These are phyloP conservation scores for Drosophila repletoides DNA, from an alignment of 1,140 invertebrate species.

Conservation along the genomic window DNA sequence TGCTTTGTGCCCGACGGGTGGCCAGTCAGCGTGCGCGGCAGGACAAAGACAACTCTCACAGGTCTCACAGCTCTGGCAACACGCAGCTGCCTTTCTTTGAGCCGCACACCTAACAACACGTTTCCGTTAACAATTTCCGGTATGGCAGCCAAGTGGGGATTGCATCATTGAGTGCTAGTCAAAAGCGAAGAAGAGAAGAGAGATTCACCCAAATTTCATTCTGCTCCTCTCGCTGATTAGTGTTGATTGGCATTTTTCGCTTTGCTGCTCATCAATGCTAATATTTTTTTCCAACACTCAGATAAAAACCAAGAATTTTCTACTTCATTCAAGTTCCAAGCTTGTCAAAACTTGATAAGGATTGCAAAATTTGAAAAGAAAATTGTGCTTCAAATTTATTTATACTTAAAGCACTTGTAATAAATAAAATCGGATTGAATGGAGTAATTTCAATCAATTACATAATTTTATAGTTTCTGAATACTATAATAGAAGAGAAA, in stretches of 20 bases:
- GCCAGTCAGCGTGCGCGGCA: neutral
- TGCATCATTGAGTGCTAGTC: constrained; percentile 62
- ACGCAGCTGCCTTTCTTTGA: constrained; percentile 35
- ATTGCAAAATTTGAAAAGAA: too few species aligned
- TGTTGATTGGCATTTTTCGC: constrained; percentile 81
- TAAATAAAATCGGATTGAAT: too few species aligned
- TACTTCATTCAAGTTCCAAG: too few species aligned
- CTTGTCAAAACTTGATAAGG: too few species aligned
- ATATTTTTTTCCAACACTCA: constrained; percentile 61
- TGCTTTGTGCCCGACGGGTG: constrained; percentile 28
- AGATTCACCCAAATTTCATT: constrained; percentile 48
- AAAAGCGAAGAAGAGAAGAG: neutral
- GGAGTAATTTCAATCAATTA: too few species aligned
- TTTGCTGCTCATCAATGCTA: constrained; percentile 81
- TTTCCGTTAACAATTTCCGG: constrained; percentile 74
- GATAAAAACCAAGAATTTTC: too few species aligned
- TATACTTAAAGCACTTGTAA: too few species aligned
- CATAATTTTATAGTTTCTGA: too few species aligned
- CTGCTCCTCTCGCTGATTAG: constrained; percentile 68
- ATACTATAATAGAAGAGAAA: too few species aligned
- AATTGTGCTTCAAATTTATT: too few species aligned
- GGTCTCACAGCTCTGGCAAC: too few species aligned
- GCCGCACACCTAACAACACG: constrained; percentile 68
- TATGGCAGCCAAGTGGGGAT: constrained; percentile 44
- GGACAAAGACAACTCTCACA: constrained; percentile 25